Evolutionary conservation across 2,888 invertebrate genomes (phyloP).

Genomic region (Eutolmus rufibarbis): DNA sequence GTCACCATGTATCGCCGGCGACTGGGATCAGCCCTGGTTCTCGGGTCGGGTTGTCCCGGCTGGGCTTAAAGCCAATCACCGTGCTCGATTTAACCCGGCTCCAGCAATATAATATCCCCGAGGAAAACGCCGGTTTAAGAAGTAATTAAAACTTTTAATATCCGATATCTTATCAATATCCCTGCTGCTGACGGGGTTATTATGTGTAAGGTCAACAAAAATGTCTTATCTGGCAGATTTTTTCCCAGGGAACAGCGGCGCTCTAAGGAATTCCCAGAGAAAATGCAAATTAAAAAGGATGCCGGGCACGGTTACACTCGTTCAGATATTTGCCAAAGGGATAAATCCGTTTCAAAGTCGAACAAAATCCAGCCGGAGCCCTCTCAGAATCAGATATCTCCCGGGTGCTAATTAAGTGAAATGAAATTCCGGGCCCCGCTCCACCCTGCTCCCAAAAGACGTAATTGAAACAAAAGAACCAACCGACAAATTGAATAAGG

Average conservation of each 20-base stretch:
- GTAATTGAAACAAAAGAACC: conserved; percentile 35
- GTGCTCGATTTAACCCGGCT: not conserved
- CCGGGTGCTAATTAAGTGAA: conserved; percentile 45
- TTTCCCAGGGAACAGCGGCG: not conserved
- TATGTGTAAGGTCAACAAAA: not conserved
- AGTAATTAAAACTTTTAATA: not conserved
- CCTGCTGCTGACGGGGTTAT: not conserved
- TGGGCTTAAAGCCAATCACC: not conserved
- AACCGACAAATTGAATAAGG: conserved; percentile 30
- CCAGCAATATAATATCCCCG: not conserved
- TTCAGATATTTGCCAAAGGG: conserved; percentile 9
- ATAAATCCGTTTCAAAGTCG: conserved; percentile 13
- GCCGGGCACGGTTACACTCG: not conserved
- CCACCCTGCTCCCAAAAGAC: not conserved
- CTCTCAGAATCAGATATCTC: conserved; percentile 40
- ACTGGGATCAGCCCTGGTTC: not conserved
- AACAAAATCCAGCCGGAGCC: not conserved
- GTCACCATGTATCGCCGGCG: not conserved
- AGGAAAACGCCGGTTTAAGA: not conserved
- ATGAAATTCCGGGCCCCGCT: conserved; percentile 38
- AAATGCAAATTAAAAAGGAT: conserved; percentile 22
- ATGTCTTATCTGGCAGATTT: not conserved
- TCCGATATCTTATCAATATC: not conserved
- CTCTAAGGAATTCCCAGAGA: not conserved
- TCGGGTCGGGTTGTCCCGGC: not conserved